These are phyloP conservation scores for Cenopis cana DNA, from an alignment of 2,888 invertebrate species.

Conservation along the genomic window DNA sequence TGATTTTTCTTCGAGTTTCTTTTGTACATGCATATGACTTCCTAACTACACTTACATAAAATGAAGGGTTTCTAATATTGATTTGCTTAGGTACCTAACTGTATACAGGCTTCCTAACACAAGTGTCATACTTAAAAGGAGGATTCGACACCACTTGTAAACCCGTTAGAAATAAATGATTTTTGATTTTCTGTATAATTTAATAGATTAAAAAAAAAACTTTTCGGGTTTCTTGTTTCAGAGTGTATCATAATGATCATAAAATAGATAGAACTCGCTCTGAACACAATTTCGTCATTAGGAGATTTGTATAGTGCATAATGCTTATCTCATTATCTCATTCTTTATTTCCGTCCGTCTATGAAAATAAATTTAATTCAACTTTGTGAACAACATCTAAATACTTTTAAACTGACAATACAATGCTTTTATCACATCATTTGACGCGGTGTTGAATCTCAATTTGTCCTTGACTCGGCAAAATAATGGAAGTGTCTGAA, in stretches of 20 bases:
- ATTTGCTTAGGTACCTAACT: not conserved
- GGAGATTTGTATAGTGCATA: not conserved
- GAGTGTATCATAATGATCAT: not conserved
- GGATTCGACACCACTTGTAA: no score
- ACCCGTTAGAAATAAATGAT: no score
- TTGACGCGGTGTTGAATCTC: constrained; percentile 42
- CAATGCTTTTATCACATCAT: constrained; percentile 36
- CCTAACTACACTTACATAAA: not conserved
- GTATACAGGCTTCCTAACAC: no score
- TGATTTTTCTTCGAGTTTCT: constrained; percentile 9
- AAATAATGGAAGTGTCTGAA: constrained; percentile 42
- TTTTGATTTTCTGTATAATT: no score
- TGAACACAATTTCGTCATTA: not conserved
- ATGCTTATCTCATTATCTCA: constrained; percentile 14
- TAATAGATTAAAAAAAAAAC: not conserved
- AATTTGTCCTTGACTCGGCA: constrained; percentile 43
- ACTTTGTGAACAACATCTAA: constrained; percentile 7
- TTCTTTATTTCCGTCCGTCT: constrained; percentile 1
- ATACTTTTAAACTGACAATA: constrained; percentile 26
- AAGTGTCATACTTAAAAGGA: no score
- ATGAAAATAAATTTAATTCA: constrained; percentile 13
- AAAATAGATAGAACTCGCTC: not conserved
- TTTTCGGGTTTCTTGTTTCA: no score
- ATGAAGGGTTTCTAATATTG: not conserved
- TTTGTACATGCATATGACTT: not conserved